A percentile compares a stretch with the other conserved stretches of the same genome.
These are phyloP conservation scores for Acronicta aceris DNA, from an alignment of 2,888 invertebrate species.

Conservation along the genomic window DNA sequence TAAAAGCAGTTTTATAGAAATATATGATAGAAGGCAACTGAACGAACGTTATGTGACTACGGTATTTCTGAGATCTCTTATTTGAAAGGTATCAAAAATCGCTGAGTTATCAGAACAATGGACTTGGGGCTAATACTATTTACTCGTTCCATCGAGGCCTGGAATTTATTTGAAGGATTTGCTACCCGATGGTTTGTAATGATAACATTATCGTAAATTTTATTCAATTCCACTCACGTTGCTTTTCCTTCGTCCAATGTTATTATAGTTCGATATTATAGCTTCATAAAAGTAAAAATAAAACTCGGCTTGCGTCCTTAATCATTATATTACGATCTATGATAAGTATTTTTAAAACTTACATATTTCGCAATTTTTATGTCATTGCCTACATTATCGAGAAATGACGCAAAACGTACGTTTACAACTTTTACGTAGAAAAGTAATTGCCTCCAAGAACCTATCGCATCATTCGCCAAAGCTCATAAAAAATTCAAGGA, in stretches of 20 bases:
- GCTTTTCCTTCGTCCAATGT: constrained; percentile 28
- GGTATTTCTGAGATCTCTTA: constrained; percentile 66
- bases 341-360: constrained; percentile 26
- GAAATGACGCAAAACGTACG: constrained; percentile 20
- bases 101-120: constrained; percentile 72
- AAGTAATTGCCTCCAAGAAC: constrained; percentile 33
- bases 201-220: constrained; percentile 70
- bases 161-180: constrained; percentile 66
- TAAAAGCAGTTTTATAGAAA: constrained; percentile 60
- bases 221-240: constrained; percentile 68
- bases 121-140: constrained; percentile 62
- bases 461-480: constrained; percentile 39
- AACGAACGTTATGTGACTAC: constrained; percentile 64
- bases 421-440: constrained; percentile 33
- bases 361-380: constrained; percentile 1
- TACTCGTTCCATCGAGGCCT: constrained; percentile 58
- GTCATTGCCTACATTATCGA: constrained; percentile 11
- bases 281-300: constrained; percentile 55
- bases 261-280: constrained; percentile 39
- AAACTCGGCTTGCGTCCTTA: constrained; percentile 29
- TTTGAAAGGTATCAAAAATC: constrained; percentile 75
- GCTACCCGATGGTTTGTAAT: constrained; percentile 63
- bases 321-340: constrained; percentile 12
- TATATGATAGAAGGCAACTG: constrained; percentile 65
- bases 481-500: constrained; percentile 60